Evolutionary conservation across 2,888 invertebrate species (phyloP).

Genomic region (Drepana falcataria): DNA sequence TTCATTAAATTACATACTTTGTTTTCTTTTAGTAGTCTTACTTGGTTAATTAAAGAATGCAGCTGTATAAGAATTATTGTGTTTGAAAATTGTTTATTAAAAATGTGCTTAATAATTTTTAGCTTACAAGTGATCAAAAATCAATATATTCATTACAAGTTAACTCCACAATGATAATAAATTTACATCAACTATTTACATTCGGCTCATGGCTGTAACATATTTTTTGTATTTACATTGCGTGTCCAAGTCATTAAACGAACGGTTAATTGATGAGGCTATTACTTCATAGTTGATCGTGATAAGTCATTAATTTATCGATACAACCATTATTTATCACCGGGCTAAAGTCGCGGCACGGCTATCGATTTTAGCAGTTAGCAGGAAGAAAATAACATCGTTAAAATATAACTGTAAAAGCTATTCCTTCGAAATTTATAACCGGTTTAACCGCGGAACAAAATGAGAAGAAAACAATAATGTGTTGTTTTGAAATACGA

Average conservation of each 20-base stretch:
- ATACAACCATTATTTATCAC: slow-evolving; percentile 19
- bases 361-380: slow-evolving; percentile 22
- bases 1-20: too few species aligned
- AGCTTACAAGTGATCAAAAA: background rate
- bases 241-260: slow-evolving; percentile 1
- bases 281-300: slow-evolving; percentile 2
- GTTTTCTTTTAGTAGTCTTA: too few species aligned
- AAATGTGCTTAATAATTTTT: too few species aligned
- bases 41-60: too few species aligned
- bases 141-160: background rate
- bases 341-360: slow-evolving; percentile 1
- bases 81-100: too few species aligned
- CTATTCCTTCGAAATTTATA: slow-evolving; percentile 56
- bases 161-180: background rate
- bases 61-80: too few species aligned
- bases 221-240: background rate
- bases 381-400: slow-evolving; percentile 25
- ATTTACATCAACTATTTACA: background rate
- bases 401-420: slow-evolving; percentile 32
- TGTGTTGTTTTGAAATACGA: slow-evolving; percentile 74
- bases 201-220: background rate
- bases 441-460: slow-evolving; percentile 58
- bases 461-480: slow-evolving; percentile 70
- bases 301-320: slow-evolving; percentile 7
- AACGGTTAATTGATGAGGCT: slow-evolving; percentile 1